phyloP scores from a whole-genome alignment of 2,797 vertebrate species.

The Periophthalmus magnuspinnatus region DNA sequence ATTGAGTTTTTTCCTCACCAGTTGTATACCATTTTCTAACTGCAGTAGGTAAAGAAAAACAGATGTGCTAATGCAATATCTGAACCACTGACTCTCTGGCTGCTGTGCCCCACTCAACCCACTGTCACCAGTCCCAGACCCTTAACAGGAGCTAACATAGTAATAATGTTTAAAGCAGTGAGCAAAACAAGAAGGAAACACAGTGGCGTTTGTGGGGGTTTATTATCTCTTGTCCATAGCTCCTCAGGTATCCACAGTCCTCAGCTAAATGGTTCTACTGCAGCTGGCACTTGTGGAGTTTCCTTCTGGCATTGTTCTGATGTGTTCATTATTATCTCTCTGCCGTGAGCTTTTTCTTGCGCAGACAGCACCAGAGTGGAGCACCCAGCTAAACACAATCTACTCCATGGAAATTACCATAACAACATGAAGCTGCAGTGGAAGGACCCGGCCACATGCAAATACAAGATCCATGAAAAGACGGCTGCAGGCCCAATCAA shows the following conservation, averaged over 20 bases:
- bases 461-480: conserved; percentile 58
- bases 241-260: conserved; percentile 35
- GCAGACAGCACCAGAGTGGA: conserved; percentile 54
- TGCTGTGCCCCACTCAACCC: background rate
- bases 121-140: background rate
- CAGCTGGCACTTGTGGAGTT: conserved; percentile 33
- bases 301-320: conserved; percentile 40
- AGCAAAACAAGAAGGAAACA: conserved; percentile 17
- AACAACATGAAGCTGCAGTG: conserved; percentile 58
- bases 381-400: conserved; percentile 63
- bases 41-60: background rate
- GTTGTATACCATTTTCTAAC: background rate
- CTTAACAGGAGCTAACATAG: conserved; percentile 9
- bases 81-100: background rate
- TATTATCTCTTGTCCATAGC: conserved; percentile 45
- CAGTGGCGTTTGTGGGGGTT: conserved; percentile 20
- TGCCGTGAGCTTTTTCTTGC: conserved; percentile 45
- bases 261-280: conserved; percentile 30
- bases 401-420: conserved; percentile 71
- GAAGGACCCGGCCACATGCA: conserved; percentile 45
- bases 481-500: conserved; percentile 64
- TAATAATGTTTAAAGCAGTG: conserved; percentile 16
- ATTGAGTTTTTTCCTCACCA: too few relatives aligned
- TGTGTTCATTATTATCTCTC: conserved; percentile 58
- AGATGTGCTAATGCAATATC: background rate